Conservation (phyloP, 2,888 invertebrate species). For the Cantharis rufa region DNA sequence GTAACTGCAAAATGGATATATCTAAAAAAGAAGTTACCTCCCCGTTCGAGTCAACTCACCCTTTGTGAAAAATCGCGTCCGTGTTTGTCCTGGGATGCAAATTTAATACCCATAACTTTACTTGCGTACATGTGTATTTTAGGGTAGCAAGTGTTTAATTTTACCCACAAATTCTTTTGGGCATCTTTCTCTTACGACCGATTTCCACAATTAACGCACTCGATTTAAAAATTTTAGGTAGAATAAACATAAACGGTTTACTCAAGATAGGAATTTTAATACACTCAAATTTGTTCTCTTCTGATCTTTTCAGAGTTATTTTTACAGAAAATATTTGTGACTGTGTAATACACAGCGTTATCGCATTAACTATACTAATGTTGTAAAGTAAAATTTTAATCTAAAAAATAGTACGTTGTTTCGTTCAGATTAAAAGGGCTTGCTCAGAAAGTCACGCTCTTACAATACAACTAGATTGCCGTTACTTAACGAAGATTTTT, state of each 20-base stretch:
- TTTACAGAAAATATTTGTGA: neutral
- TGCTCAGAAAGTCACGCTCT: too few relatives aligned
- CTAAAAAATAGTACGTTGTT: too few relatives aligned
- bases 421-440: too few relatives aligned
- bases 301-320: neutral
- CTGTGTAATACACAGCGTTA: neutral
- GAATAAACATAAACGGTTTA: neutral
- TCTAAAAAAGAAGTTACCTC: slow-evolving; percentile 9
- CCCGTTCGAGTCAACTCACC: slow-evolving; percentile 30
- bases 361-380: too few relatives aligned
- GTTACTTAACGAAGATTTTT: too few relatives aligned
- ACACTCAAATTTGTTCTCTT: slow-evolving; percentile 5
- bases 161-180: neutral
- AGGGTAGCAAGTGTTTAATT: slow-evolving; percentile 4
- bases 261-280: slow-evolving; percentile 8
- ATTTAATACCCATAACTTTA: slow-evolving; percentile 36
- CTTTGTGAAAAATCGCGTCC: slow-evolving; percentile 37
- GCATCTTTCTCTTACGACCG: neutral
- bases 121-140: slow-evolving; percentile 25
- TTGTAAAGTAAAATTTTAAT: too few relatives aligned
- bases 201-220: neutral
- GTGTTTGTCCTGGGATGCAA: slow-evolving; percentile 35
- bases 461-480: too few relatives aligned
- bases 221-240: neutral
- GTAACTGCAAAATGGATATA: slow-evolving; percentile 2